These are phyloP conservation scores for Cariama cristata DNA, from an alignment of 2,113 vertebrate genomes.

Conservation along the genomic window DNA sequence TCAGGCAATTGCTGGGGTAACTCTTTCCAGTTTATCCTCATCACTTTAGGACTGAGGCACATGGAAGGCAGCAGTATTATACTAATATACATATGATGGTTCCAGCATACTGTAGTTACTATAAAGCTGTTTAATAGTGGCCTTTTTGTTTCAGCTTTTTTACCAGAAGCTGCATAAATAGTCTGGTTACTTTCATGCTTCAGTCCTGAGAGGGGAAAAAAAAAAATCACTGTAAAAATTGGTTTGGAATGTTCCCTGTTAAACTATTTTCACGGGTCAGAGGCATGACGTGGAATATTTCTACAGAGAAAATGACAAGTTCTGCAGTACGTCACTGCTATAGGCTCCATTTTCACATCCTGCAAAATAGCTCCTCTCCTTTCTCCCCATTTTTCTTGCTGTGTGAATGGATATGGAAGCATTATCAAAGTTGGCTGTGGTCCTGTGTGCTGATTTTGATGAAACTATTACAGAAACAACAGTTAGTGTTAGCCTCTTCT, in stretches of 20 bases:
- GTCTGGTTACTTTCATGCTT: slow-evolving; percentile 18
- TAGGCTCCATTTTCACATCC: slow-evolving; percentile 12
- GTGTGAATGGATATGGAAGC: neutral
- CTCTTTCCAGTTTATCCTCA: neutral
- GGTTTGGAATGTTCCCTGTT: slow-evolving; percentile 36
- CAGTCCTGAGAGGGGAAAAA: neutral
- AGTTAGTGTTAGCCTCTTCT: neutral
- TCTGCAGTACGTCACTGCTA: neutral
- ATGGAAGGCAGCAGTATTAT: neutral
- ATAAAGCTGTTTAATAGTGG: neutral
- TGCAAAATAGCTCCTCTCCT: slow-evolving; percentile 5
- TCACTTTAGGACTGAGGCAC: neutral
- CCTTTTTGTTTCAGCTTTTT: slow-evolving; percentile 35
- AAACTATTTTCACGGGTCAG: slow-evolving; percentile 47
- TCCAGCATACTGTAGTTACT: neutral
- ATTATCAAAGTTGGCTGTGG: neutral
- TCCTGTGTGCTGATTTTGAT: slow-evolving; percentile 24
- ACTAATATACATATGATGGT: neutral
- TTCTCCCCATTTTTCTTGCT: neutral
- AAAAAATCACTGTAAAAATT: slow-evolving; percentile 36
- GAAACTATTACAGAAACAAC: slow-evolving; percentile 1
- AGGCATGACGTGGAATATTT: slow-evolving; percentile 39
- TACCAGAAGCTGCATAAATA: slow-evolving; percentile 22
- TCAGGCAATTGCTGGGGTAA: neutral
- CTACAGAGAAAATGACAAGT: slow-evolving; percentile 35